Evolutionary conservation across 2,888 invertebrate species (phyloP).

Genomic region (Archips xylosteana): DNA sequence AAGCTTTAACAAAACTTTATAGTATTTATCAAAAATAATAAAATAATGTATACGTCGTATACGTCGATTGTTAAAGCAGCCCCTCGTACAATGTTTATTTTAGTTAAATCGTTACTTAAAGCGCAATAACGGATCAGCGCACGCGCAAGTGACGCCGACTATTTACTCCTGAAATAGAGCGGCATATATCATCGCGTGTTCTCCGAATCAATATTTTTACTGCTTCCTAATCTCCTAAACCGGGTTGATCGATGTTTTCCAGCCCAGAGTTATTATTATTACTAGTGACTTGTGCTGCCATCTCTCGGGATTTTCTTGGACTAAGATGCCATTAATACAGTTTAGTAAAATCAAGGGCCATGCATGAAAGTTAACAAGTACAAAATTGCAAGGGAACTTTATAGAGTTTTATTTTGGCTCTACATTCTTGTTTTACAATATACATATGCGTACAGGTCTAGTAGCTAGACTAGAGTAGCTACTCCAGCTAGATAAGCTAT

Average conservation of each 20-base stretch:
- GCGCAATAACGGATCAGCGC: slow-evolving; percentile 21
- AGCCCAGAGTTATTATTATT: background rate
- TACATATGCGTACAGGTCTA: no score
- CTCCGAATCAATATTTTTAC: slow-evolving; percentile 21
- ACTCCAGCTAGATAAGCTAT: no score
- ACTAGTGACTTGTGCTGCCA: slow-evolving; percentile 1
- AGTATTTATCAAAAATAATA: no score
- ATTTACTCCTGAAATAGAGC: slow-evolving; percentile 31
- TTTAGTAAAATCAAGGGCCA: background rate
- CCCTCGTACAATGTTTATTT: slow-evolving; percentile 12
- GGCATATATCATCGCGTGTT: slow-evolving; percentile 15
- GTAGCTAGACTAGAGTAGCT: no score
- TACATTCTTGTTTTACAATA: no score
- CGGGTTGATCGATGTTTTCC: slow-evolving; percentile 10
- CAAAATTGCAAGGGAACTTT: no score
- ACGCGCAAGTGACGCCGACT: slow-evolving; percentile 6
- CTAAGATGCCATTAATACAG: background rate
- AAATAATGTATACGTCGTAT: no score
- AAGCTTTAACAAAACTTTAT: no score
- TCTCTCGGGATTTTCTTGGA: slow-evolving; percentile 23
- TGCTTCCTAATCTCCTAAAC: slow-evolving; percentile 20
- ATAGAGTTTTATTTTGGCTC: no score
- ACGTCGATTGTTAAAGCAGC: background rate
- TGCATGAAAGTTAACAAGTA: no score
- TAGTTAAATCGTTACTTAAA: slow-evolving; percentile 16